These are phyloP conservation scores for Entomobrya multifasciata DNA, from an alignment of 2,888 invertebrate genomes.

Conservation along the genomic window DNA sequence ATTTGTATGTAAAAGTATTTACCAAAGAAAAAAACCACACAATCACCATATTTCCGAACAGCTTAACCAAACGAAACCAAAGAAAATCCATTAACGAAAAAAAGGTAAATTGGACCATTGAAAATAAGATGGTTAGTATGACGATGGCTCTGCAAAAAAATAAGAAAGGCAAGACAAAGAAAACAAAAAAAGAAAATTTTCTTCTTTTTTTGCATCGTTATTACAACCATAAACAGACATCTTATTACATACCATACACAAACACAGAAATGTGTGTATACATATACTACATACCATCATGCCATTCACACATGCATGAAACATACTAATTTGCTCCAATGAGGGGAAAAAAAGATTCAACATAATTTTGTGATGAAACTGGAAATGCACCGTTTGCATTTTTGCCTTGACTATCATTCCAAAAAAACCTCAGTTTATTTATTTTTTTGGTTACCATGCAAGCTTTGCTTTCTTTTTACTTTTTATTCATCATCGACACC, in stretches of 20 bases:
- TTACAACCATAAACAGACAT: neutral
- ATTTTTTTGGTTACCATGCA: too few relatives aligned
- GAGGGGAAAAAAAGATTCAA: conserved; percentile 11
- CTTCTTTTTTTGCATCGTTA: neutral
- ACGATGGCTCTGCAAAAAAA: too few relatives aligned
- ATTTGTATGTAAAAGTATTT: too few relatives aligned
- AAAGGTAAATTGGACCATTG: conserved; percentile 48
- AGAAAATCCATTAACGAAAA: conserved; percentile 58
- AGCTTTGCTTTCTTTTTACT: too few relatives aligned
- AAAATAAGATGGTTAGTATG: too few relatives aligned
- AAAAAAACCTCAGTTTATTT: too few relatives aligned
- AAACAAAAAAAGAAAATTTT: neutral
- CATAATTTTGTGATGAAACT: conserved; percentile 46
- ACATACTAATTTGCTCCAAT: conserved; percentile 29
- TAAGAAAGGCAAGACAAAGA: neutral
- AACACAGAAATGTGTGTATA: too few relatives aligned
- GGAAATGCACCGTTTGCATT: conserved; percentile 48
- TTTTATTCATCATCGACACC: too few relatives aligned
- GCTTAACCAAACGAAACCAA: conserved; percentile 49
- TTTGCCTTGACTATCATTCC: too few relatives aligned
- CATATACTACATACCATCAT: too few relatives aligned
- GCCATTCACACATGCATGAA: neutral
- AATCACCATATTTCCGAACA: conserved; percentile 25
- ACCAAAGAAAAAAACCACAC: conserved; percentile 6
- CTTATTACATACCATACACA: neutral